A percentile compares a stretch with the other conserved stretches of the same genome.
Conservation (phyloP, 2,113 vertebrate species). For the Polypterus senegalus region DNA sequence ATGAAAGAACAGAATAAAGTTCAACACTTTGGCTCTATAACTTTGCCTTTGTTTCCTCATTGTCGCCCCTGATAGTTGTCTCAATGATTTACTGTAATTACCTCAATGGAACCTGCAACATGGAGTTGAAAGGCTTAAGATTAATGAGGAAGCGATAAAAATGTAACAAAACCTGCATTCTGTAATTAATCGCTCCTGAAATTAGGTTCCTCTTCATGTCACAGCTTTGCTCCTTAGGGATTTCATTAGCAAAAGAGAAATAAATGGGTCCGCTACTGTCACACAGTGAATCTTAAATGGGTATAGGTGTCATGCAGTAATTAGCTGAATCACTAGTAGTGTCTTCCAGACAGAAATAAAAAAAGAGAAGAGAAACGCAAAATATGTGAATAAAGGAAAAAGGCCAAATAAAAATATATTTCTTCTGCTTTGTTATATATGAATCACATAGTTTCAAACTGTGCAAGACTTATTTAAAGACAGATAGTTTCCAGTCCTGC, state of each 20-base stretch:
- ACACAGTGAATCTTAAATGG: conserved; percentile 19
- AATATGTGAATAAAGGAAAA: too few relatives aligned
- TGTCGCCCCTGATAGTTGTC: conserved; percentile 21
- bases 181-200: conserved; percentile 41
- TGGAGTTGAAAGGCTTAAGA: conserved; percentile 33
- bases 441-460: too few relatives aligned
- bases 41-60: conserved; percentile 15
- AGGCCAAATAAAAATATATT: too few relatives aligned
- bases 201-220: conserved; percentile 26
- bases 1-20: too few relatives aligned
- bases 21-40: neutral
- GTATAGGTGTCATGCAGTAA: conserved; percentile 19
- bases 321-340: conserved; percentile 35
- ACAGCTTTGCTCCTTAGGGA: conserved; percentile 28
- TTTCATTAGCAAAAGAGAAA: conserved; percentile 49
- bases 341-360: conserved; percentile 24
- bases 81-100: conserved; percentile 51
- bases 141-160: conserved; percentile 47
- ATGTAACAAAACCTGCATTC: conserved; percentile 31
- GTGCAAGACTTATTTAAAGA: too few relatives aligned
- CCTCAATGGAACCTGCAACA: conserved; percentile 25
- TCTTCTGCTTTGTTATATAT: too few relatives aligned
- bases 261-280: conserved; percentile 27
- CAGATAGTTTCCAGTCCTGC: too few relatives aligned
- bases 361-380: neutral